A percentile compares a stretch with the other conserved stretches of the same genome.
Evolutionary conservation across 2,113 vertebrate genomes (phyloP).

Genomic region (Fregetta grallaria): DNA sequence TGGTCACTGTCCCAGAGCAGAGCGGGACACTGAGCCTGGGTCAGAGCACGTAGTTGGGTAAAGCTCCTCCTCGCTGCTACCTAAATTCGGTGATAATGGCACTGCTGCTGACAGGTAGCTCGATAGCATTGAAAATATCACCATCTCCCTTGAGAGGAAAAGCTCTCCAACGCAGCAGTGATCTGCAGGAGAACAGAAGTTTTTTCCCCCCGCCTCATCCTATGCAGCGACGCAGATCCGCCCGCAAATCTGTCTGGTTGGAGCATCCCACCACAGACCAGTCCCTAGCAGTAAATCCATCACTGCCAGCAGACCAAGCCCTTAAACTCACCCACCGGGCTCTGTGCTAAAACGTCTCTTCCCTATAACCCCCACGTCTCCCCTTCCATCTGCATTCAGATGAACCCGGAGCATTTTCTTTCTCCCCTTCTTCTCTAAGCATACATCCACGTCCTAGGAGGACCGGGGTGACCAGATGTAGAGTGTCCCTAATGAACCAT

Average conservation of each 20-base stretch:
- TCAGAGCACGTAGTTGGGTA: fast-evolving
- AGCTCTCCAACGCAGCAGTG: fast-evolving
- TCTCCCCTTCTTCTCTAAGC: too few relatives aligned
- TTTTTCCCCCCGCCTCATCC: not conserved
- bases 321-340: not conserved
- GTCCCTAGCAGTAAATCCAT: not conserved
- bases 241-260: fast-evolving
- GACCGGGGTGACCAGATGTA: fast-evolving
- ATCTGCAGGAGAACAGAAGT: not conserved
- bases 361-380: not conserved
- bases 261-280: not conserved
- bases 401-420: not conserved
- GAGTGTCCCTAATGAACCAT: not conserved
- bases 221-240: fast-evolving
- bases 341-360: too few relatives aligned
- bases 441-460: fast-evolving
- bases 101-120: not conserved
- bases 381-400: not conserved
- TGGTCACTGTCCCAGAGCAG: not conserved
- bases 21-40: fast-evolving
- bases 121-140: not conserved
- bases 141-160: not conserved
- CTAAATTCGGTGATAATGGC: fast-evolving
- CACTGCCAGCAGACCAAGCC: fast-evolving
- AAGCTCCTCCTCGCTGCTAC: not conserved